Evolutionary conservation across 1,140 invertebrate species (phyloP).

Genomic region (Drosophila tani): DNA sequence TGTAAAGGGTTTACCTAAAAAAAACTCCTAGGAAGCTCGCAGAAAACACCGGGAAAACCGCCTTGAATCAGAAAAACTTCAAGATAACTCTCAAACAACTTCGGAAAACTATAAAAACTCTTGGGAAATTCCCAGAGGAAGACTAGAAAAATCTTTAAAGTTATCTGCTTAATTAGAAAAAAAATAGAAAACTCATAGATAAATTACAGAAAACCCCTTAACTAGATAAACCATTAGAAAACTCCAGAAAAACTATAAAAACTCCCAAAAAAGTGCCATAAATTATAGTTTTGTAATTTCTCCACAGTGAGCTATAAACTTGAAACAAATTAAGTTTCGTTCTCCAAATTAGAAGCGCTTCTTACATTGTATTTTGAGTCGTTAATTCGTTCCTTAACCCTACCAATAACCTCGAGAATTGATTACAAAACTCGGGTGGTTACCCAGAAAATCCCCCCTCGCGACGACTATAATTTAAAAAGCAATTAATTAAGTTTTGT

Average conservation of each 20-base stretch:
- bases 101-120: too few species aligned
- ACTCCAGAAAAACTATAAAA: neutral
- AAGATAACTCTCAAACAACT: too few species aligned
- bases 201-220: neutral
- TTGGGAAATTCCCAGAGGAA: too few species aligned
- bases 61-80: too few species aligned
- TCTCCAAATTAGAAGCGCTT: neutral
- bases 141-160: too few species aligned
- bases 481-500: constrained; percentile 27
- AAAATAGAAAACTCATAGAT: too few species aligned
- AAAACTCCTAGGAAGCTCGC: neutral
- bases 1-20: too few species aligned
- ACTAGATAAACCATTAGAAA: neutral
- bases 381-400: neutral
- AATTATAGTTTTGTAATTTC: neutral
- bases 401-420: constrained; percentile 8
- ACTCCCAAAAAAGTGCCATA: neutral
- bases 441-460: constrained; percentile 15
- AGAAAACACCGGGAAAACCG: neutral
- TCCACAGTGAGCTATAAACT: neutral
- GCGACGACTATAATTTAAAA: neutral
- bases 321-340: constrained; percentile 2
- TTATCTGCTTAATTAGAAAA: too few species aligned
- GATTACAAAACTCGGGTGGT: constrained; percentile 15
- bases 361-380: neutral